phyloP scores from a whole-genome alignment of 2,797 vertebrate species.

The Acomys russatus region DNA sequence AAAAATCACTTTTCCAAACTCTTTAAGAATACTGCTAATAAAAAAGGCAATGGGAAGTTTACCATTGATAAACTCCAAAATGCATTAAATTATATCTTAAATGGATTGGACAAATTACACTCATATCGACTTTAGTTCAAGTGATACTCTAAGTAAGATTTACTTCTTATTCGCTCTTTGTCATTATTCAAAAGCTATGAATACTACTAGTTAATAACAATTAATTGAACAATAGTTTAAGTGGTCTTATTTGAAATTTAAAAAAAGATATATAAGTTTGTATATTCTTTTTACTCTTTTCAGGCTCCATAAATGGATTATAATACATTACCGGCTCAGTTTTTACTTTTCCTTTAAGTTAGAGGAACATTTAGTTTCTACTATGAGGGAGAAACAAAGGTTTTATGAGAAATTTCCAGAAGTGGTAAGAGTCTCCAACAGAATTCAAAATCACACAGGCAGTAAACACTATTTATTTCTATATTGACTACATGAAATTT shows the following conservation, averaged over 20 bases:
- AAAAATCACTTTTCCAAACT: not conserved
- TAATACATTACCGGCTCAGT: not conserved
- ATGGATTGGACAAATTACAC: not conserved
- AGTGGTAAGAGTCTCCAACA: not conserved
- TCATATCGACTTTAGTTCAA: not conserved
- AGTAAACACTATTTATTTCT: not conserved
- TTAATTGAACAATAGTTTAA: not conserved
- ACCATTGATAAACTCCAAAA: not conserved
- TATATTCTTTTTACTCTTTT: not conserved
- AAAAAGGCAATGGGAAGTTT: not conserved
- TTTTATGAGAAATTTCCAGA: not conserved
- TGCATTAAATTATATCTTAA: not conserved
- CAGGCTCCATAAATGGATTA: not conserved
- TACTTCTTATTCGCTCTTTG: not conserved
- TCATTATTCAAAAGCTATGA: not conserved
- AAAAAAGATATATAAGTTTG: not conserved
- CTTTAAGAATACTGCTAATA: not conserved
- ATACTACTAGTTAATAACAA: not conserved
- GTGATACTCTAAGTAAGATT: not conserved
- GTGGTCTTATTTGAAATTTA: not conserved
- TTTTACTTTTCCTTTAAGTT: conserved; percentile 1
- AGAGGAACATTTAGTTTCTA: conserved; percentile 17
- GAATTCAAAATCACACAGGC: not conserved
- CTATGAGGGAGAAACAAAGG: not conserved
- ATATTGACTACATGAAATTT: not conserved